A percentile compares a stretch with the other conserved stretches of the same genome.
Evolutionary conservation across 2,797 vertebrate genomes (phyloP).

Genomic region (Salarias fasciatus): DNA sequence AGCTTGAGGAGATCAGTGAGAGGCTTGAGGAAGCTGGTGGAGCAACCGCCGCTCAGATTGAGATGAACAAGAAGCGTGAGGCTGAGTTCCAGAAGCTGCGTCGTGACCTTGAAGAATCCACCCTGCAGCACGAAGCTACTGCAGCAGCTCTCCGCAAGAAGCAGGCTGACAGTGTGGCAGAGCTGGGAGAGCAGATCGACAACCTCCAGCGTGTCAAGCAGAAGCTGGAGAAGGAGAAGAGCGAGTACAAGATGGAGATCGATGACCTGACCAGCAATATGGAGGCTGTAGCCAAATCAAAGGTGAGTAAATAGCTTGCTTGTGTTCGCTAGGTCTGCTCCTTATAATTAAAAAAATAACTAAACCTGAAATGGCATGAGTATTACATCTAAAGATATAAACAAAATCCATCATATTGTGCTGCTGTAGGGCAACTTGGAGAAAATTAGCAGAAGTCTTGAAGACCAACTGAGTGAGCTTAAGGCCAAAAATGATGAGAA

Average conservation of each 20-base stretch:
- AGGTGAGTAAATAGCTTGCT: conserved; percentile 71
- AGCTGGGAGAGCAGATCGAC: conserved; percentile 90
- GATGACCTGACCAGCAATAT: conserved; percentile 88
- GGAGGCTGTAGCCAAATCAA: conserved; percentile 87
- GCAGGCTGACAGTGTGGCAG: conserved; percentile 87
- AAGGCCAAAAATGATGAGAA: conserved; percentile 89
- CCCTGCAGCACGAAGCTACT: conserved; percentile 89
- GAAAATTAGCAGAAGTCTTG: conserved; percentile 86
- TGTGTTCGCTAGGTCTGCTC: too few relatives aligned
- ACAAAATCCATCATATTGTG: not conserved
- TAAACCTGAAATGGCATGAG: too few relatives aligned
- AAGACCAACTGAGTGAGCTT: conserved; percentile 88
- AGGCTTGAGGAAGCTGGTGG: conserved; percentile 89
- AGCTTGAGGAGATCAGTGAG: conserved; percentile 92
- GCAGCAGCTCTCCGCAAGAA: conserved; percentile 86
- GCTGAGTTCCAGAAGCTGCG: conserved; percentile 90
- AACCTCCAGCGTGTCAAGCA: conserved; percentile 91
- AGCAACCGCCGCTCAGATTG: conserved; percentile 84
- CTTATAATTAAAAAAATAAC: too few relatives aligned
- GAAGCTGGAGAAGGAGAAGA: conserved; percentile 92
- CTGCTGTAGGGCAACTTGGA: conserved; percentile 86
- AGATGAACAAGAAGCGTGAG: conserved; percentile 91
- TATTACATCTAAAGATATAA: too few relatives aligned
- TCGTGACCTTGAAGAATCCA: conserved; percentile 88
- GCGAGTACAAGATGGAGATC: conserved; percentile 91